Conservation (phyloP, 2,113 vertebrate species). For the Oreocharis arfaki region DNA sequence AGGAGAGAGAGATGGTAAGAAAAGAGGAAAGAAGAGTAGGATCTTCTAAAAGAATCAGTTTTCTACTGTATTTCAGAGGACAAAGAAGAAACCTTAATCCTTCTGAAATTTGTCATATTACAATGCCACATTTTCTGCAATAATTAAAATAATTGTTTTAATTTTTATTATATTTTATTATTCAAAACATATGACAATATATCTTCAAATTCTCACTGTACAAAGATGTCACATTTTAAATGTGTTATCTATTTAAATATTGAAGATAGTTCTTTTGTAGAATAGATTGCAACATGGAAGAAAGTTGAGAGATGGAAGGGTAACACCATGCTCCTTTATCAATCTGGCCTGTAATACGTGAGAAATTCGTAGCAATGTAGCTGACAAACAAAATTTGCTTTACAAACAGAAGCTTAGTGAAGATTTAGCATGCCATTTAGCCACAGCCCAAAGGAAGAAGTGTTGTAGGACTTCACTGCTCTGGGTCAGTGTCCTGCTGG, state of each 20-base stretch:
- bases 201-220: neutral
- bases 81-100: neutral
- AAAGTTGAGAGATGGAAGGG: neutral
- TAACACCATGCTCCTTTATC: neutral
- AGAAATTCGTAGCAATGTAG: neutral
- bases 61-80: neutral
- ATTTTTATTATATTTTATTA: neutral
- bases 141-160: neutral
- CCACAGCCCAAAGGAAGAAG: neutral
- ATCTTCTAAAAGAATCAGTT: neutral
- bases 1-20: neutral
- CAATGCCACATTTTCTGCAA: neutral
- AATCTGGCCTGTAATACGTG: neutral
- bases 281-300: neutral
- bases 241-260: neutral
- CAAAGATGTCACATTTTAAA: neutral
- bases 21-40: neutral
- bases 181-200: neutral
- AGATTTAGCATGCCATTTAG: neutral
- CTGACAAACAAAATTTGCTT: neutral
- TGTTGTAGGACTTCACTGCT: neutral
- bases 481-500: neutral
- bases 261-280: neutral
- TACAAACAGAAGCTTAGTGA: neutral
- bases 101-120: neutral